Base-by-base conservation (phyloP, 2,888 invertebrate species). In the Schizotus pectinicornis region DNA sequence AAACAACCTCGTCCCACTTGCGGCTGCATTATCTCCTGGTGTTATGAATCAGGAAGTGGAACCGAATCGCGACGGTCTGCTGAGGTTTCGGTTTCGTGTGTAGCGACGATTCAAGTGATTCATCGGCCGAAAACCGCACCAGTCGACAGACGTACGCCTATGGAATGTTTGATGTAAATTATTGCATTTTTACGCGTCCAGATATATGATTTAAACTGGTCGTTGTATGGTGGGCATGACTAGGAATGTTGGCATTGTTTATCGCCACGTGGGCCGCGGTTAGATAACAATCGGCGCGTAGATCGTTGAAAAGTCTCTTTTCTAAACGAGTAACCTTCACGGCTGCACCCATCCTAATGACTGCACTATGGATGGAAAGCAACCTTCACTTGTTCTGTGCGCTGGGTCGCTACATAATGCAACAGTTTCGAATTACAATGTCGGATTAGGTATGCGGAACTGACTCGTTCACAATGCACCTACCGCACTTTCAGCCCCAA, bases 271-370 rank as follows among this genome's bases (percentile, higher is more conserved):
- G 57, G 57, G 57, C 35, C 30, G 46, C 38, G 13, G 52, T 51
- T 51, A 57, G 57, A 57, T 57, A 57, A 51, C 50, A 56, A 56
- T 56, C 56, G 46, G 39, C 11, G 39, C 41, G 9, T 14, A 42
- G 42, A 42, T 42, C 32, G 42, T 30, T 22, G 22, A 22, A 22
- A 22, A 22, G 22, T 22, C 22, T 22, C 22, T 22, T 22, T 22
- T 22, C 22, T 22, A 22, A 22, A 22, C 22, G 22, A 22, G 38
- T 56, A 63, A 61, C 63, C 63, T 63, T 63, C 60, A 58, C 50
- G 61, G 63, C 63, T 63, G 63, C 63, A 63, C 63, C 63, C 59
- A 63, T 56, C 46, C 35, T 56, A 60, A 54, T 62, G 59, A 57
- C 50, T 59, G 56, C 57, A 61, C 61, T 61, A 61, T 22, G 22